These are phyloP conservation scores for Pycnonotus jocosus DNA, from an alignment of 2,113 vertebrate genomes.

Conservation along the genomic window DNA sequence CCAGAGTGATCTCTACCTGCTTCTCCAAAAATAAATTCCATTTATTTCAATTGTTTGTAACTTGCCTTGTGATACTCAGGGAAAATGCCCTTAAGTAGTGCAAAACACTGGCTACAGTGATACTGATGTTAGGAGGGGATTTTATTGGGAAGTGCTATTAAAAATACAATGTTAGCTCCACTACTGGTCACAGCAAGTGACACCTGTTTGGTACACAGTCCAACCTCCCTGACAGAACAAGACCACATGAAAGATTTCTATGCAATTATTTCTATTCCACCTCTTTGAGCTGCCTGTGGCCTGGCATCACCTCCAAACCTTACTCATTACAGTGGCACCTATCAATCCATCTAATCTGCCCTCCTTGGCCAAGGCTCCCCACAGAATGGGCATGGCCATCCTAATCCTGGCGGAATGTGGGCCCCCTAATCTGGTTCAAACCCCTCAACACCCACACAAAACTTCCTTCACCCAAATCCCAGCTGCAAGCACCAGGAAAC, in stretches of 20 bases:
- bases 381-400: background rate
- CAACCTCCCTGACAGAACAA: background rate
- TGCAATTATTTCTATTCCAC: background rate
- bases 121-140: background rate
- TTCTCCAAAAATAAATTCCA: background rate
- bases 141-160: background rate
- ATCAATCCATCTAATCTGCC: conserved; percentile 35
- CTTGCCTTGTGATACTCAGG: background rate
- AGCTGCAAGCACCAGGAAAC: background rate
- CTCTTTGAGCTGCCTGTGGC: background rate
- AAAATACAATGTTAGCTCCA: background rate
- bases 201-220: background rate
- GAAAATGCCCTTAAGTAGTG: background rate
- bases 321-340: background rate
- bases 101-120: background rate
- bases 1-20: background rate
- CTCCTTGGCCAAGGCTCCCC: background rate
- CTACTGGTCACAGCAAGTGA: background rate
- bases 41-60: background rate
- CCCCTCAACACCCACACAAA: background rate
- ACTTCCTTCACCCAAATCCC: background rate
- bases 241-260: background rate
- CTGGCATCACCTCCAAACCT: conserved; percentile 20
- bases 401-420: conserved; percentile 58
- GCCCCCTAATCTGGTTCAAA: conserved; percentile 58